These are phyloP conservation scores for Chaetura pelagica DNA, from an alignment of 2,113 vertebrate species.

Conservation along the genomic window DNA sequence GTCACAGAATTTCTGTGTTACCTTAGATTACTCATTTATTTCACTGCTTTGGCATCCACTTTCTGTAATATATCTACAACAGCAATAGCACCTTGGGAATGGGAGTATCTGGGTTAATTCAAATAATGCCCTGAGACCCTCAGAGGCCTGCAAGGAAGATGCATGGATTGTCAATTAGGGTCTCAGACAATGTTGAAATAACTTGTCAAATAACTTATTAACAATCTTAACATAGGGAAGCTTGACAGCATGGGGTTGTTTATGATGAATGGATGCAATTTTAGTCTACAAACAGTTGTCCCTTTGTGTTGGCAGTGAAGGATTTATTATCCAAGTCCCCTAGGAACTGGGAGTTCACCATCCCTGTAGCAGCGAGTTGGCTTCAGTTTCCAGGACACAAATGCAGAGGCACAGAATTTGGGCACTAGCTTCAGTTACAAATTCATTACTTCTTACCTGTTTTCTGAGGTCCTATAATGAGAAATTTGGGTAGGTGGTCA, in stretches of 20 bases:
- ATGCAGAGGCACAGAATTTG: not conserved
- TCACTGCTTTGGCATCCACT: not conserved
- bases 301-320: not conserved
- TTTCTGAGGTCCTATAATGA: constrained; percentile 85
- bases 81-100: not conserved
- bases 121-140: not conserved
- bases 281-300: not conserved
- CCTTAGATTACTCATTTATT: not conserved
- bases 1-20: not conserved
- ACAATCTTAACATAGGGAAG: not conserved
- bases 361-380: not conserved
- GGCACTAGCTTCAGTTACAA: not conserved
- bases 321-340: accelerated
- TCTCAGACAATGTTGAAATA: not conserved
- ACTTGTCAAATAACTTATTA: not conserved
- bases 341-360: accelerated
- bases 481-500: constrained; percentile 82
- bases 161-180: not conserved
- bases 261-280: not conserved
- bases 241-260: accelerated
- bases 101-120: not conserved
- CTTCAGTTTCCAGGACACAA: not conserved
- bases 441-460: constrained; percentile 72
- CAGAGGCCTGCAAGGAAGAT: not conserved
- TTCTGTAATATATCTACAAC: not conserved